Evolutionary conservation across 2,888 invertebrate species (phyloP).

Genomic region (Chaitophorus viminalis): DNA sequence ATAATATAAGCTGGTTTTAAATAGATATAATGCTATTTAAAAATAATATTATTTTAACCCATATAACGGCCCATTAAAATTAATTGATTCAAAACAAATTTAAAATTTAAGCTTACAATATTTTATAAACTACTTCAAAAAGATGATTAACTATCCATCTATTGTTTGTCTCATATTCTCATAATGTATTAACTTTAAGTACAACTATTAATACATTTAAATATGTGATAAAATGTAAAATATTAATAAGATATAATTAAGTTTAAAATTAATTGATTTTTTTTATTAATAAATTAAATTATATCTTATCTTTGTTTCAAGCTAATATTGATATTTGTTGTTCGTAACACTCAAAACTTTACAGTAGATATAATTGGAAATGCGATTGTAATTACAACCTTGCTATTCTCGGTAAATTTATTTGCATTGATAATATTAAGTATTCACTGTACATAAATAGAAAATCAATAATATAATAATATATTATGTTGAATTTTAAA

Average conservation of each 20-base stretch:
- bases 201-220: no score
- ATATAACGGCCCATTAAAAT: neutral
- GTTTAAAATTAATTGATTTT: neutral
- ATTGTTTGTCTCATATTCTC: no score
- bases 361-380: conserved; percentile 28
- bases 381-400: conserved; percentile 29
- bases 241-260: neutral
- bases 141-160: no score
- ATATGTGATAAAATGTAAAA: no score
- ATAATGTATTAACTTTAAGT: no score
- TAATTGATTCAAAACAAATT: neutral
- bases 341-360: conserved; percentile 16
- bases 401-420: neutral
- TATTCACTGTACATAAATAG: neutral
- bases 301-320: neutral
- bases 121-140: no score
- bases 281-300: no score
- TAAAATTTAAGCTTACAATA: neutral
- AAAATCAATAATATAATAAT: no score
- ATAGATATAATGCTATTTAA: neutral
- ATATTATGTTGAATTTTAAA: neutral
- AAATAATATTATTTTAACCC: neutral
- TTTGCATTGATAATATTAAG: conserved; percentile 26
- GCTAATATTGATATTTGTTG: neutral
- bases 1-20: neutral